phyloP scores from a whole-genome alignment of 2,888 invertebrate species.

The Archaeoteleia sp. region DNA sequence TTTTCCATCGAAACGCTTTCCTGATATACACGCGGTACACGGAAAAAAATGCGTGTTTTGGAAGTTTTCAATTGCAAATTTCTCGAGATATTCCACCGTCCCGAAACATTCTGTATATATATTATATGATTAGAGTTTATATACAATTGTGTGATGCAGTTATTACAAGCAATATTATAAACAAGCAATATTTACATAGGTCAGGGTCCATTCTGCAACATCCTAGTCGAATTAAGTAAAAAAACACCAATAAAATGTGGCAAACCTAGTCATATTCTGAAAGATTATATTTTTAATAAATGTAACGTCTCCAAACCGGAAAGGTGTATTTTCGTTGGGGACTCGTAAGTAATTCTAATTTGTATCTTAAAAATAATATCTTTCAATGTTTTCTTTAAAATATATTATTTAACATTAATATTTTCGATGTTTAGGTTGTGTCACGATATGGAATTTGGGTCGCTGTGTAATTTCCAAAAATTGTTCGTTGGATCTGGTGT shows the following conservation, averaged over 20 bases:
- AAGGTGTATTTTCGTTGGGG: slow-evolving; percentile 68
- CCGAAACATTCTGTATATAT: too few relatives aligned
- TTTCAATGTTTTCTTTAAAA: too few relatives aligned
- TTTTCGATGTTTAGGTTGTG: slow-evolving; percentile 59
- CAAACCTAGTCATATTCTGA: slow-evolving; percentile 76
- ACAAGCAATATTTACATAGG: slow-evolving; percentile 64
- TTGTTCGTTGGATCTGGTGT: slow-evolving; percentile 63
- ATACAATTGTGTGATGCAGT: neutral
- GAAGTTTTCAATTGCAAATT: too few relatives aligned
- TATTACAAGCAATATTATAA: neutral
- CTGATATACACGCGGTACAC: too few relatives aligned
- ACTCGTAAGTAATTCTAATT: slow-evolving; percentile 71
- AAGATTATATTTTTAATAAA: slow-evolving; percentile 64
- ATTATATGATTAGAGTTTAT: neutral
- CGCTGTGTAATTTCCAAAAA: slow-evolving; percentile 61
- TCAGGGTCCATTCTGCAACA: slow-evolving; percentile 73
- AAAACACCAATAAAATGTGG: slow-evolving; percentile 75
- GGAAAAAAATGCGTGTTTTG: too few relatives aligned
- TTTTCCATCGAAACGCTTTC: too few relatives aligned
- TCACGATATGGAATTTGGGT: slow-evolving; percentile 67
- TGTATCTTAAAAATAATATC: too few relatives aligned
- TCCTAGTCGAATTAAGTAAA: slow-evolving; percentile 73
- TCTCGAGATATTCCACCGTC: too few relatives aligned
- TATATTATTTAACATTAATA: too few relatives aligned
- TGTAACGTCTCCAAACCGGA: slow-evolving; percentile 61